Base-by-base conservation (phyloP, 1,140 invertebrate genomes). In the Vollenhovia emeryi region DNA sequence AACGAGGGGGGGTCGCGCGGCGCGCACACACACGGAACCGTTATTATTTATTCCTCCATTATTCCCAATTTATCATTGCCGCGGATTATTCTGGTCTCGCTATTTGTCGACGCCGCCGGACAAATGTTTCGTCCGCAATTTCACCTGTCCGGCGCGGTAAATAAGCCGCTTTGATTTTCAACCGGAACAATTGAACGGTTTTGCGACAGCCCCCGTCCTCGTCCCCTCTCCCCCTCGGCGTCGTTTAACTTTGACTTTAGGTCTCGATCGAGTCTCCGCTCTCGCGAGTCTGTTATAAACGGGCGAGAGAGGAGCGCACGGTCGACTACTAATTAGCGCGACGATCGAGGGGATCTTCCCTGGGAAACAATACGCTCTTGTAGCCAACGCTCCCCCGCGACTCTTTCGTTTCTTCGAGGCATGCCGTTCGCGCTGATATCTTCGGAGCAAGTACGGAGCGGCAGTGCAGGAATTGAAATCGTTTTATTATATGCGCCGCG, bases 21-120 rank as follows among this genome's bases (percentile, higher is more conserved):
- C n/a, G 33, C 40, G 21, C 36, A 2, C 40, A 4, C 21, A 6
- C 6, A 40, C 2, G 30, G 30, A 18, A 36, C 33, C 50, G 78
- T 71, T 82, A 82, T 82, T 71, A 82, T 82, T 82, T 82, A 82
- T 73, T n/a, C 69, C 78, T 71, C 78, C 78, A 82, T 82, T 82
- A 82, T 82, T 71, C 50, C 36, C 78, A 71, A 82, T 82, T 82
- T 82, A 82, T 82, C 78, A 82, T 73, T 27, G 43, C 40, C 59
- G 50, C 66, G 66, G 78, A 82, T 82, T 82, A 82, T 71, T 73
- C 50, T 13, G 64, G 64, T 30, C 21, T 71, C 18, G 66, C 68
- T 71, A 45, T 82, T 82, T 73, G 78, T 71, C 78, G 64, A 43
- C 78, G 78, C 50, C 50, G 64, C 64, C 48, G 64, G 45, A 80